Evolutionary conservation across 2,888 invertebrate species (phyloP), one percentile per base, ranked within the genome.

Genomic region (Drosophila melanocephala): DNA sequence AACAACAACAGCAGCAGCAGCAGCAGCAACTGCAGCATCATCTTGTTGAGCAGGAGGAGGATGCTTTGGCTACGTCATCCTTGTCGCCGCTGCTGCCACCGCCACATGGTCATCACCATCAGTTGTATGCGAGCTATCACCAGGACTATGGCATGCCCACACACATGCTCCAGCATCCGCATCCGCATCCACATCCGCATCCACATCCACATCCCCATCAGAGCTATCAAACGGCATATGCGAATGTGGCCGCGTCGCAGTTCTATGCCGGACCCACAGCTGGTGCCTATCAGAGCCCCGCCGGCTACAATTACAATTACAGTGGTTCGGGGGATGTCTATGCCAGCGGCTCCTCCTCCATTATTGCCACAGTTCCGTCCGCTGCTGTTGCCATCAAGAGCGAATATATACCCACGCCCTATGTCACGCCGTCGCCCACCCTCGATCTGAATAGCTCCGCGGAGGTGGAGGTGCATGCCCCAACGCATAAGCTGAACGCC

Each of bases 401-500:
- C 73, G 92, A 92, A 59, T 90, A 87, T 65, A 82, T 91, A 68
- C 91, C 90, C 68, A 90, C 91, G 55, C 93, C 93, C 1, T 93
- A 93, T 66, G 92, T 93, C 10, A 93, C 93, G 57, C 93, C 93
- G 0, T 93, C 93, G 62, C 93, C 93, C 44, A 93, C 93, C 6
- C 79, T 93, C 74, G 93, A 93, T 67, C 84, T 93, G 51, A 93
- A 93, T 56, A 93, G 92, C 72, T 93, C 93, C 26, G 82, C 92
- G 14, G 93, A 93, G 77, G 92, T 93, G 62, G 93, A 93, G 55
- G 87, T 86, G 30, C 78, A 84, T n/a, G 79, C 84, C 56, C 66
- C 81, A 68, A 59, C 75, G 14, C 66, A 84, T 58, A 90, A 92
- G 59, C 73, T 87, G 1, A 78, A 77, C 30, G 74, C 75, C 26